phyloP scores from a whole-genome alignment of 2,113 vertebrate genomes.

The Neofelis nebulosa region DNA sequence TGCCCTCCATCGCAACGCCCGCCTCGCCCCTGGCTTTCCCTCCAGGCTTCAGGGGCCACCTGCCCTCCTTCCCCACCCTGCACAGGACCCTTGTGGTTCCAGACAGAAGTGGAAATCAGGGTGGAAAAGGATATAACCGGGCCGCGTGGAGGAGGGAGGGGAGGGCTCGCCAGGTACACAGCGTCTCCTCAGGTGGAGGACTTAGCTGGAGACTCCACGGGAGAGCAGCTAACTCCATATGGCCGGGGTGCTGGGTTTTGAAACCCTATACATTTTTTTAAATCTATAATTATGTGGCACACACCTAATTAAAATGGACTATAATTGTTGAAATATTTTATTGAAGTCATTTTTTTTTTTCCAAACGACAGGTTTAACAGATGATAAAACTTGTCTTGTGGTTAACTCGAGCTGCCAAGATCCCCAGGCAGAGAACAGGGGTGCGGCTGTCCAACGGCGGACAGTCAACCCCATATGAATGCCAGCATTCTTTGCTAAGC shows the following conservation, averaged over 20 bases:
- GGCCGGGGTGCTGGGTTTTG: slow-evolving; percentile 58
- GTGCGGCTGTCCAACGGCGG: slow-evolving; percentile 81
- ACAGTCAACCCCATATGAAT: slow-evolving; percentile 81
- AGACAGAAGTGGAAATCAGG: neutral
- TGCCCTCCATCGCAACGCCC: fast-evolving
- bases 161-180: neutral
- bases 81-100: neutral
- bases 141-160: neutral
- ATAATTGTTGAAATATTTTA: slow-evolving; percentile 89
- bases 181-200: neutral
- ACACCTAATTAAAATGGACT: slow-evolving; percentile 86
- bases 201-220: neutral
- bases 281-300: slow-evolving; percentile 86
- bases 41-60: neutral
- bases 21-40: neutral
- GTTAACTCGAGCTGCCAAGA: slow-evolving; percentile 87
- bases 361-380: slow-evolving; percentile 87
- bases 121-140: neutral
- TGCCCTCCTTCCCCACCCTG: neutral
- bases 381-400: slow-evolving; percentile 93
- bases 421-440: slow-evolving; percentile 83
- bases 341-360: slow-evolving; percentile 87
- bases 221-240: neutral
- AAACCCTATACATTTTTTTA: slow-evolving; percentile 80
- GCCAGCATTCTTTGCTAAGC: slow-evolving; percentile 83